Base-by-base conservation (phyloP, 2,888 invertebrate genomes). In the Hipparchia sbordonii region DNA sequence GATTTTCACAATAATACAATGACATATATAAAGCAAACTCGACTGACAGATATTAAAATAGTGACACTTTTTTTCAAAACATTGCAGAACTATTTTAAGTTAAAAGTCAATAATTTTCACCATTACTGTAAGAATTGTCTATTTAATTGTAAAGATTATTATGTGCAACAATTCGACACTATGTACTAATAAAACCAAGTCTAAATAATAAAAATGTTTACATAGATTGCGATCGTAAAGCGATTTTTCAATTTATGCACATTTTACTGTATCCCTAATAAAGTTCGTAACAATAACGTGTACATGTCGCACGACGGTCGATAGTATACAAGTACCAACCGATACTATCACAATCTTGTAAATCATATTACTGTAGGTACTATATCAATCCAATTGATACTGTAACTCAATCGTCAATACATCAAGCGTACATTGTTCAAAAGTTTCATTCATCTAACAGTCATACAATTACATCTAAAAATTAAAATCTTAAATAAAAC, bases 381-480 rank as follows among this genome's bases (percentile, higher is more conserved):
- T 23, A 5, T 63, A 51, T 63, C 46, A 46, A 62, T 46, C 46
- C n/a, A n/a, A 13, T 62, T 48, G 46, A 62, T 62, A 62, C 62
- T 46, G 8, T 46, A 48, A 8, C 6, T 33, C 51, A 46, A 46
- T 48, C 46, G 62, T 62, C 62, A n/a, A 62, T 46, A 61, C 13
- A 8, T 57, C 2, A 46, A 13, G 4, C 45, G 3, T 13, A 48
- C 13, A 62, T 62, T 63, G 51, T 52, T 51, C 6, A n/a, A 67
- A 72, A 72, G 62, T 57, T 51, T 57, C 56, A 57, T 70, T 68
- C 23, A 23, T 23, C 65, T 71, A 72, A 72, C 69, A 12, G 56
- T 74, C 71, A 65, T 73, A 78, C 74, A 77, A 77, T 74, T 79
- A 73, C 54, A 51, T 78, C 77, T 78, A 78, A 80, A 80, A 77